These are phyloP conservation scores for Dastarcus helophoroides DNA, from an alignment of 2,888 invertebrate genomes.

Conservation along the genomic window DNA sequence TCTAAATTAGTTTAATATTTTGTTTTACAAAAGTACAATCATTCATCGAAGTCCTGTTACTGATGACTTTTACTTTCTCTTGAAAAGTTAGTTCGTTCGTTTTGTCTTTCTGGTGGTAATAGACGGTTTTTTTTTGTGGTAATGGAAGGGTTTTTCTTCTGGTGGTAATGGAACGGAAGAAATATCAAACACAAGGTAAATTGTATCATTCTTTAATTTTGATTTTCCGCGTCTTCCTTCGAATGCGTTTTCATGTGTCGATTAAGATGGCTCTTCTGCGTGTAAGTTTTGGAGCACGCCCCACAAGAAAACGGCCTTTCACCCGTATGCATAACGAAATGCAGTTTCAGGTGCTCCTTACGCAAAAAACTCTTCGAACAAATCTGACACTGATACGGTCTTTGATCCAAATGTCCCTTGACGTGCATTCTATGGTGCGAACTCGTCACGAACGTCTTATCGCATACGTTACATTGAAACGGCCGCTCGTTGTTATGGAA, in stretches of 20 bases:
- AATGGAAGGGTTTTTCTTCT: too few species aligned
- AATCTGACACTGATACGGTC: slow-evolving; percentile 35
- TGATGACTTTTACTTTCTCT: too few species aligned
- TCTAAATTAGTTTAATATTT: too few species aligned
- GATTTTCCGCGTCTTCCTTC: too few species aligned
- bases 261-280: slow-evolving; percentile 27
- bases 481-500: slow-evolving; percentile 27
- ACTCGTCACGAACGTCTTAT: slow-evolving; percentile 25
- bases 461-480: slow-evolving; percentile 24
- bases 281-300: slow-evolving; percentile 32
- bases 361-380: slow-evolving; percentile 44
- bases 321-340: slow-evolving; percentile 45
- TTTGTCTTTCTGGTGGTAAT: too few species aligned
- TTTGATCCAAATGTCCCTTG: slow-evolving; percentile 26
- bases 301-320: slow-evolving; percentile 48
- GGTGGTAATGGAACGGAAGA: too few species aligned
- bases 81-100: too few species aligned
- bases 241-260: slow-evolving; percentile 27
- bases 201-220: too few species aligned
- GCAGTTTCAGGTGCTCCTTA: slow-evolving; percentile 41
- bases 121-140: too few species aligned
- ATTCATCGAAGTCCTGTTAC: too few species aligned
- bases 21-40: too few species aligned
- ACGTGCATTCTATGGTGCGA: slow-evolving; percentile 27
- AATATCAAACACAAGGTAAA: too few species aligned